Base-by-base conservation (phyloP, 2,797 vertebrate genomes). In the Xyrichtys novacula region DNA sequence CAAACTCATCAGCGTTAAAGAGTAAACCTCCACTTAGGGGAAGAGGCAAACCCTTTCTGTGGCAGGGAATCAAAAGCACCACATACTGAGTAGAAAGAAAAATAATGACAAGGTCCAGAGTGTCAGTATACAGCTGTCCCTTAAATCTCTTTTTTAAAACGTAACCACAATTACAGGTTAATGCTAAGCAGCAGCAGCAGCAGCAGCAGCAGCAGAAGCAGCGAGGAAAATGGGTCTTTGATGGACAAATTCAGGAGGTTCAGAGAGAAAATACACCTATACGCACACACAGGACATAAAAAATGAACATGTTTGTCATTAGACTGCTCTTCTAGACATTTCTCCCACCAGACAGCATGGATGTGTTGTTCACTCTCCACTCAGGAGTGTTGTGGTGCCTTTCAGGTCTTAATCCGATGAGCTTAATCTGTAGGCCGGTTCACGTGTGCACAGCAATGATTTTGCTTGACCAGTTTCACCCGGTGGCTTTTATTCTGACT, bases 331-430 rank as follows among this genome's bases (percentile, higher is more conserved):
- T 61, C 49, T 56, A 78, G 65, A 85, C 63, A 83, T 80, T 63
- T 72, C 59, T 48, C 46, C 5, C 48, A 10, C 70, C 56, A 63
- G 71, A 52, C 64, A 61, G 43, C 75, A 31, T 28, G 43, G 69
- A 72, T 28, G 58, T 65, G 73, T 40, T 56, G 60, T 71, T 71
- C 60, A 42, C 57, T 49, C 55, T 81, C 15, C 52, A 57, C 67
- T 76, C 76, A 52, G 63, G 53, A 67, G 64, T 42, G 44, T 52
- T 58, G 19, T 63, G 38, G 32, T 72, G 78, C 61, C 79, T 84
- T 75, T 78, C 76, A 86, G 40, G 63, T 49, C 71, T 83, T 90
- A 90, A 92, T 86, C 89, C 73, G 43, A 80, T 76, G 69, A 84
- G 61, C 62, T 84, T 90, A 87, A 90, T 88, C 89, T 83, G 80